These are phyloP conservation scores for Hyla sarda DNA, from an alignment of 2,113 vertebrate species.

Conservation along the genomic window DNA sequence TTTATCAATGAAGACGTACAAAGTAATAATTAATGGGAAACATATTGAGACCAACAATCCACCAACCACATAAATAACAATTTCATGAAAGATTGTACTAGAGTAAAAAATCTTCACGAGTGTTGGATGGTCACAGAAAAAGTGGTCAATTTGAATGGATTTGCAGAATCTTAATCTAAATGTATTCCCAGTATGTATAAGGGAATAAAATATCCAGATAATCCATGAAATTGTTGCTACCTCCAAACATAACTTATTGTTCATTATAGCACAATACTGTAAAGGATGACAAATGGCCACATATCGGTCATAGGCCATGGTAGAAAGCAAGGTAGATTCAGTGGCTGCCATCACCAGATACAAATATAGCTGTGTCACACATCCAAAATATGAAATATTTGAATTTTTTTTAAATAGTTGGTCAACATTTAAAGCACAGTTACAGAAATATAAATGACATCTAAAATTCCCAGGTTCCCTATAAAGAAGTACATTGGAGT, in stretches of 20 bases:
- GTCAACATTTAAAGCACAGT: neutral
- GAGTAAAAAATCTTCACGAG: conserved; percentile 61
- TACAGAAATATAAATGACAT: neutral
- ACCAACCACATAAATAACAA: conserved; percentile 53
- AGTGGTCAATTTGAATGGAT: neutral
- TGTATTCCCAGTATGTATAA: neutral
- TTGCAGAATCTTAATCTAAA: neutral
- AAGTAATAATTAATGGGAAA: conserved; percentile 56
- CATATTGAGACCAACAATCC: conserved; percentile 54
- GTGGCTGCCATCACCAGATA: neutral
- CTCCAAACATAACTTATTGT: neutral
- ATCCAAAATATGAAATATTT: neutral
- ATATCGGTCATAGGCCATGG: neutral
- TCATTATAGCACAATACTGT: neutral
- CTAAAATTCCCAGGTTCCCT: neutral
- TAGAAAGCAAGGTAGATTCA: neutral
- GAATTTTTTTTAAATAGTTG: neutral
- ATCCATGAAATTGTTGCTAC: neutral
- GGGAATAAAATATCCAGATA: neutral
- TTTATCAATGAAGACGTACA: conserved; percentile 59
- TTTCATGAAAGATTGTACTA: conserved; percentile 58
- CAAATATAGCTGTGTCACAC: neutral
- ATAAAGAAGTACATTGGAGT: neutral
- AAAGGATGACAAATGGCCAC: neutral
- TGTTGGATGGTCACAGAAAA: neutral